phyloP scores from a whole-genome alignment of 2,113 vertebrate species.

The Apodemus speciosus region DNA sequence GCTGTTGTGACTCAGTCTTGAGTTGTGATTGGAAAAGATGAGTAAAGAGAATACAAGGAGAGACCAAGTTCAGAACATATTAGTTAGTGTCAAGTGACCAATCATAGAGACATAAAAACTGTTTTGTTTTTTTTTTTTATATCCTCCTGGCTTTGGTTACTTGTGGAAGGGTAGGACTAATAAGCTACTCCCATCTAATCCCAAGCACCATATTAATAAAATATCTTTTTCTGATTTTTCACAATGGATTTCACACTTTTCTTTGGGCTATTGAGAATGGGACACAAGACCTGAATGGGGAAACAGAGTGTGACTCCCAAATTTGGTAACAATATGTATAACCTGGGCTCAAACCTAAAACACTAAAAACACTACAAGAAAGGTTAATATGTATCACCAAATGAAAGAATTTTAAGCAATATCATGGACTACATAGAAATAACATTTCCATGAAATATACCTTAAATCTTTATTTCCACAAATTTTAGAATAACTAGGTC shows the following conservation, averaged over 20 bases:
- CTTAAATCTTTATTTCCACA: not conserved
- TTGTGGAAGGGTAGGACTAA: no score
- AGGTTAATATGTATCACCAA: not conserved
- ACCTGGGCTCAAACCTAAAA: not conserved
- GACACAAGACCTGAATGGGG: not conserved
- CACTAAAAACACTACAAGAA: not conserved
- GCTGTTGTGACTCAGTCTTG: not conserved
- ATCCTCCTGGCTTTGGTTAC: not conserved
- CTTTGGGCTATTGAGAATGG: not conserved
- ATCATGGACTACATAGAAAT: not conserved
- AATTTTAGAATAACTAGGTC: not conserved
- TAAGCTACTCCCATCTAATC: not conserved
- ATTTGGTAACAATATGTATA: not conserved
- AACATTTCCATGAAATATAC: not conserved
- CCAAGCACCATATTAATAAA: not conserved
- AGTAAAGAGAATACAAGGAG: not conserved
- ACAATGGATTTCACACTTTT: not conserved
- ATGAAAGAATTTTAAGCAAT: not conserved
- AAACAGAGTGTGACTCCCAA: no score
- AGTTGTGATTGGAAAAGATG: not conserved
- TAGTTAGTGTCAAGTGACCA: not conserved
- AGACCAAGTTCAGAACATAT: not conserved
- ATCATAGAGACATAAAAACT: no score
- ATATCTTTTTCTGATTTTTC: not conserved
- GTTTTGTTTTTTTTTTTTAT: not conserved